Base-by-base conservation (phyloP, 2,113 vertebrate genomes). In the Myrmecobius fasciatus region DNA sequence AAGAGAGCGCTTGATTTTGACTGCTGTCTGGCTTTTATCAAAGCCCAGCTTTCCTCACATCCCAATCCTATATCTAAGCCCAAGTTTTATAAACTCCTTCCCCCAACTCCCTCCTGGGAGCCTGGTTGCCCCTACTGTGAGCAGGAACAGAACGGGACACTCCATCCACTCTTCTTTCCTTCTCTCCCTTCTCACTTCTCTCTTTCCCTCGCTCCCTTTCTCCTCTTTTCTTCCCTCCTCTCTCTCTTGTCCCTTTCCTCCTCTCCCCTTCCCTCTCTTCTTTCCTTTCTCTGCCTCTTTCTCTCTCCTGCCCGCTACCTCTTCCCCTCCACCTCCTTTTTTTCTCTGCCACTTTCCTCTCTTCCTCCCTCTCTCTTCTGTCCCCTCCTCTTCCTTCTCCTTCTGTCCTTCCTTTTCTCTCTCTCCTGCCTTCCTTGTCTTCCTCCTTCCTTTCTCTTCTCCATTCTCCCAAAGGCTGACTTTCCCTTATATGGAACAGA, bases 221-320 rank as follows among this genome's bases (percentile, higher is more conserved):
- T 60, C 54, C 54, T 56, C 11, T 56, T 26, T 9, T 11, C 3
- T 26, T 53, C 5, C 25, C 9, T 10, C 25, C 8, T 9, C 5
- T 8, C 25, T 60, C 26, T 60, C 26, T 54, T 25, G 24, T 3
- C 31, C 3, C 14, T 12, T 31, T 28, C 3, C 25, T 28, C 4
- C 3, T n/a, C 36, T 67, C 0, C 14, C 14, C 60, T 5, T 0
- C 2, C 5, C 36, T 12, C 1, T 17, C 31, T 20, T 36, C 11
- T 4, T 17, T 12, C 24, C 12, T 4, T 5, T 1, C 12, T 14
- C 31, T 25, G 25, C 6, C 53, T 7, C 9, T 8, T 6, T 26
- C 25, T 28, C 54, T n/a, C n/a, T n/a, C n/a, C n/a, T n/a, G n/a
- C n/a, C n/a, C n/a, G n/a, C n/a, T n/a, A n/a, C n/a, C n/a, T n/a